phyloP scores from a whole-genome alignment of 2,888 invertebrate genomes.

The Melolontha melolontha region DNA sequence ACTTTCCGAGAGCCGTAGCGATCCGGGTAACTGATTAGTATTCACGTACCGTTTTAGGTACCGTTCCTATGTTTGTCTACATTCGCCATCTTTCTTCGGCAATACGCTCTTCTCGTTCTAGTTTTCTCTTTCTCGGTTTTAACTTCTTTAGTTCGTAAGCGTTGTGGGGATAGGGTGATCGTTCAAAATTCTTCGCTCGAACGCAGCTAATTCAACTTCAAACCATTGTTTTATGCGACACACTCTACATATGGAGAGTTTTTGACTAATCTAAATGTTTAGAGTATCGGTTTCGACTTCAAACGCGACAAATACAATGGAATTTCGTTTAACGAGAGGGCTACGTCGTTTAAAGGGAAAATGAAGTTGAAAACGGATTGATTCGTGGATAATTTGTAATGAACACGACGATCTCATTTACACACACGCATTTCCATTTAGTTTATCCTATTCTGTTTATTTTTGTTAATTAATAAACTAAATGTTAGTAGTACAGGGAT shows the following conservation, averaged over 20 bases:
- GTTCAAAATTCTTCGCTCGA: conserved; percentile 66
- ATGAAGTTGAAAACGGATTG: no score
- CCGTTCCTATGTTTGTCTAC: conserved; percentile 49
- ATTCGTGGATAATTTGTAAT: no score
- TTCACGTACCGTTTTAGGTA: conserved; percentile 48
- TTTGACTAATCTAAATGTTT: conserved; percentile 17
- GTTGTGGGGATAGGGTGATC: conserved; percentile 58
- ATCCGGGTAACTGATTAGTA: conserved; percentile 46
- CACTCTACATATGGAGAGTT: conserved; percentile 28
- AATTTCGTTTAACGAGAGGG: no score
- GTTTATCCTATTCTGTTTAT: no score
- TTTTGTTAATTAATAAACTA: no score
- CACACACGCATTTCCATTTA: no score
- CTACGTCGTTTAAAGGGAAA: no score
- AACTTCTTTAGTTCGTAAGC: conserved; percentile 60
- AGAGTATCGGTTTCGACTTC: not conserved
- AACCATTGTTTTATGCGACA: conserved; percentile 62
- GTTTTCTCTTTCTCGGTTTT: conserved; percentile 57
- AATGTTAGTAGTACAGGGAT: no score
- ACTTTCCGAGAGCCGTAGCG: conserved; percentile 38
- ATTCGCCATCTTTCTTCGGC: conserved; percentile 31
- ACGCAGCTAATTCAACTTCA: conserved; percentile 67
- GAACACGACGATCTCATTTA: no score
- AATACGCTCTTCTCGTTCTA: conserved; percentile 44
- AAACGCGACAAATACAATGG: not conserved